Base-by-base conservation (phyloP, 1,140 invertebrate species). In the Drosophila fuyamai region DNA sequence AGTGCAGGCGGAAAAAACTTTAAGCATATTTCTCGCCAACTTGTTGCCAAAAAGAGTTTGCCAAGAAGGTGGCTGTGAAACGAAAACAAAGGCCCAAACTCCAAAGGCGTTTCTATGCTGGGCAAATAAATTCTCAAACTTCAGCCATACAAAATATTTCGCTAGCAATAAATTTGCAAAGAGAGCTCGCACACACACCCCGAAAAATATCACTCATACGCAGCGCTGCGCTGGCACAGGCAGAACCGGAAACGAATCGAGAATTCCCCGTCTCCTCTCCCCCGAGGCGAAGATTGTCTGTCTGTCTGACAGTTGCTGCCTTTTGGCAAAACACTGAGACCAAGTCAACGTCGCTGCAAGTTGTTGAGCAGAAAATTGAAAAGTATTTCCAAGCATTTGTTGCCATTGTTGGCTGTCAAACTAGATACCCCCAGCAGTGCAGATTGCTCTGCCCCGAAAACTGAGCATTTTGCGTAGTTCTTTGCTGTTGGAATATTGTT, bases 321-420 rank as follows among this genome's bases (percentile, higher is more conserved):
- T 76, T 57, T 65, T 56, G 71, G 59, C 71, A 50, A 65, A 75
- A 65, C 73, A 53, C 43, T 38, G 61, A 76, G 61, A 58, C 61
- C 41, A 66, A 76, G 70, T 72, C 79, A 70, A 80, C 57, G 72
- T 74, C 77, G 67, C 79, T 76, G 84, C 75, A 81, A 72, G 76
- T 84, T 89, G 84, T 89, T 89, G 84, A 89, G 80, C 85, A 89
- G 76, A 84, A 89, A 89, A 89, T 89, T 89, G 84, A 89, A 89
- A 89, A 89, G 84, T 89, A 84, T 84, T 89, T 81, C 60, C 61
- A 66, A 72, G 67, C 83, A 79, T 80, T 84, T 77, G 41, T 58
- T 63, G 58, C 62, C 73, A 68, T 57, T 75, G 66, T 74, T 78
- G 32, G 63, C 59, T 83, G 63, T 79, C 61, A 76, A 76, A 59